Base-by-base conservation (phyloP, 2,888 invertebrate species). In the Unio pictorum region DNA sequence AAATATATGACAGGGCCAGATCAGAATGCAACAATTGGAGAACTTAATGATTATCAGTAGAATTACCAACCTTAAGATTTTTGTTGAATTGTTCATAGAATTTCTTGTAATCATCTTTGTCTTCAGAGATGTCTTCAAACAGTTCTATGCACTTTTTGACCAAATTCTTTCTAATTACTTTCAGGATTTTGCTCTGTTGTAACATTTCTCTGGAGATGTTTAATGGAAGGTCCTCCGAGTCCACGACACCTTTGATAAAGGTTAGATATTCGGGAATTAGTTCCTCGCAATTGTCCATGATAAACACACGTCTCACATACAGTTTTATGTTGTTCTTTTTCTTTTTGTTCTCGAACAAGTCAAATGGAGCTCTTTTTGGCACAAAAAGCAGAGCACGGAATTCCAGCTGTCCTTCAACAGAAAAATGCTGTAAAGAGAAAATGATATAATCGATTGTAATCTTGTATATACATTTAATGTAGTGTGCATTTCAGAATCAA, bases 221-320 rank as follows among this genome's bases (percentile, higher is more conserved):
- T 28, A 99, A 92, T 0, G 99, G 99, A 85, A 99, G 92, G 92
- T 99, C 99, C 91, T 99, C 99, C 68, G 96, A 96, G 91, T 99
- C 99, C 5, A 99, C 99, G 20, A 99, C 98, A 89, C 99, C 99
- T 91, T 95, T 95, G 8, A 90, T 81, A 75, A 89, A 90, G 81
- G 87, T 98, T 80, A 99, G 92, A 91, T 99, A 99, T 90, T 99
- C 98, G 0, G 99, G 99, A 88, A 99, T 99, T n/a, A 99, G 92
- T 87, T 99, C 99, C 89, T 99, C 98, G 87, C 99, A 99, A 92
- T 99, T 99, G 92, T 99, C 99, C 98, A 99, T 99, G 91, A 99
- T 99, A 93, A 99, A 99, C 0, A 99, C 99, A 77, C 99, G 93
- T 67, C 99, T 93, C 0, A 99, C 99, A 84, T 99, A 99, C 88